A percentile compares a stretch with the other conserved stretches of the same genome.
Conservation (phyloP, 2,113 vertebrate species). For the Pachyramphus minor region DNA sequence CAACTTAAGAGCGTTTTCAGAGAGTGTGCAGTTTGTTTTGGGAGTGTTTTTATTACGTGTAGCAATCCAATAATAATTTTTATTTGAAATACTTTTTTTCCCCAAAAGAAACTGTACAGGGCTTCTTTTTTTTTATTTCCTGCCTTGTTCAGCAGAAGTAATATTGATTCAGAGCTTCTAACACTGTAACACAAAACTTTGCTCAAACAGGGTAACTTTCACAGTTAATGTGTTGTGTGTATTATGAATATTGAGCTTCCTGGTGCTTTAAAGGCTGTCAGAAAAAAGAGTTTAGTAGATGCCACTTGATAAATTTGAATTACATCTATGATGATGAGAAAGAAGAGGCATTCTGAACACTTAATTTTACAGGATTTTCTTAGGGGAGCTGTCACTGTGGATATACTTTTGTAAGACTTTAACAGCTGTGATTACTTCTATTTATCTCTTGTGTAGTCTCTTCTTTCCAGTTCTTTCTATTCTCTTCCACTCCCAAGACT, state of each 20-base stretch:
- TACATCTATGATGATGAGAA: background rate
- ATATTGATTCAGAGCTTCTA: background rate
- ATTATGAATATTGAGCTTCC: background rate
- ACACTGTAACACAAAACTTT: background rate
- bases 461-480: background rate
- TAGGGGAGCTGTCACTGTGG: background rate
- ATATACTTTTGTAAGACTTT: background rate
- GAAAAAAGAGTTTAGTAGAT: background rate
- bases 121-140: background rate
- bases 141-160: background rate
- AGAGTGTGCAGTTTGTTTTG: background rate
- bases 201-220: background rate
- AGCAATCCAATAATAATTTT: background rate
- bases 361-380: background rate
- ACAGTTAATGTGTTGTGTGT: background rate
- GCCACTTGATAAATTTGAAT: background rate
- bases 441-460: background rate
- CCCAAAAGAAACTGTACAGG: background rate
- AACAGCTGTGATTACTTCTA: background rate
- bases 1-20: constrained; percentile 17
- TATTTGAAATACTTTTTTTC: background rate
- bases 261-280: background rate
- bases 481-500: background rate
- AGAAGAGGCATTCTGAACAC: background rate
- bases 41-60: constrained; percentile 14